Percentiles rank a stretch among this genome's conserved stretches.
Evolutionary conservation across 2,888 invertebrate genomes (phyloP).

Genomic region (Sepioteuthis lessoniana): DNA sequence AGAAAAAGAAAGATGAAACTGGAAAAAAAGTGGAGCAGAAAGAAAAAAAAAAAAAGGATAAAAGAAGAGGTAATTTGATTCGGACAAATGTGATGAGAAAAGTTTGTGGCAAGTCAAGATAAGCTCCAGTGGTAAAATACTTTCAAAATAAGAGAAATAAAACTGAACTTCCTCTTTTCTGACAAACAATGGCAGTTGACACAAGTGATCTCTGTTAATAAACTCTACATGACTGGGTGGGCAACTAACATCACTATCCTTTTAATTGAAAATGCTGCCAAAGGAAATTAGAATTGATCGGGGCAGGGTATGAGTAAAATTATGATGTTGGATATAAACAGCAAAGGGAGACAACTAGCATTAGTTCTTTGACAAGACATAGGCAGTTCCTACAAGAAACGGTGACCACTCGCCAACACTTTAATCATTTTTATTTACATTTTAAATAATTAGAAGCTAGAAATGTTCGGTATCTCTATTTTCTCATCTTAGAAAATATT

Average conservation of each 20-base stretch:
- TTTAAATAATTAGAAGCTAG: no score
- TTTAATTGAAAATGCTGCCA: not conserved
- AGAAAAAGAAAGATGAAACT: not conserved
- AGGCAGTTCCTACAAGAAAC: no score
- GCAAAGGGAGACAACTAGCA: not conserved
- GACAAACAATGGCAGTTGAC: conserved; percentile 33
- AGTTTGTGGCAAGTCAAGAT: not conserved
- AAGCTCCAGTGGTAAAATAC: not conserved
- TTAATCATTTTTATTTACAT: no score
- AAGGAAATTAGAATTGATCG: not conserved
- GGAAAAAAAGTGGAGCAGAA: not conserved
- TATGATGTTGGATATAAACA: not conserved
- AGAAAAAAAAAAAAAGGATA: not conserved
- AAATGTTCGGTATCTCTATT: no score
- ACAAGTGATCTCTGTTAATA: not conserved
- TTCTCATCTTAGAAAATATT: no score
- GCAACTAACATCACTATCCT: not conserved
- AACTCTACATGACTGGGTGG: not conserved
- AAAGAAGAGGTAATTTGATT: not conserved
- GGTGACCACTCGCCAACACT: no score
- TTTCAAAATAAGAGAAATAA: not conserved
- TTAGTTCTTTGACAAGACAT: not conserved
- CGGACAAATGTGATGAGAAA: not conserved
- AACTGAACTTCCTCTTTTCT: not conserved
- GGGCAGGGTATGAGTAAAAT: not conserved